Percentiles rank a stretch among this genome's conserved stretches.
These are phyloP conservation scores for Drosophila pseudoananassae DNA, from an alignment of 1,140 invertebrate species.

Conservation along the genomic window DNA sequence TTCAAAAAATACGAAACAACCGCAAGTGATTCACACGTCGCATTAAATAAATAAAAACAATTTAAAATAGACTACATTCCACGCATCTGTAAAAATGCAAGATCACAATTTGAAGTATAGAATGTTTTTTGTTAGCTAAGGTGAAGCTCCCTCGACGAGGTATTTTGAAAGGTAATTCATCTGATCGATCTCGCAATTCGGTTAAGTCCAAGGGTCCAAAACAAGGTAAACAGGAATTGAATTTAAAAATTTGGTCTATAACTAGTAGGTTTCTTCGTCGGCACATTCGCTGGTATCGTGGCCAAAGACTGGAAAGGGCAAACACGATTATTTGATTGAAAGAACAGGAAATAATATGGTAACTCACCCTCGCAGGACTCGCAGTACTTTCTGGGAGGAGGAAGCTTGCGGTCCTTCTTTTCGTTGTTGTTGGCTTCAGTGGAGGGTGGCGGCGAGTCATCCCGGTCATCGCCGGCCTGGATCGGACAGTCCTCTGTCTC, in stretches of 20 bases:
- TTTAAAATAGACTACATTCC: slow-evolving; percentile 55
- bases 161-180: slow-evolving; percentile 35
- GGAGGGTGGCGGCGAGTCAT: slow-evolving; percentile 83
- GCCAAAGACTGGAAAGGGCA: slow-evolving; percentile 89
- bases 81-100: slow-evolving; percentile 29
- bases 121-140: slow-evolving; percentile 25
- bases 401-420: slow-evolving; percentile 84
- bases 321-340: neutral
- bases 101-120: slow-evolving; percentile 51
- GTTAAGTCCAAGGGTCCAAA: slow-evolving; percentile 13
- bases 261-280: slow-evolving; percentile 92
- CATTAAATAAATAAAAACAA: slow-evolving; percentile 70
- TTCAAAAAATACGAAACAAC: slow-evolving; percentile 65
- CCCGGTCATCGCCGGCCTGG: slow-evolving; percentile 88
- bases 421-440: slow-evolving; percentile 77
- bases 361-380: slow-evolving; percentile 94
- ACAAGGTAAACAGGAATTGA: slow-evolving; percentile 17
- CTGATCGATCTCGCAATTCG: slow-evolving; percentile 13
- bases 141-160: slow-evolving; percentile 38
- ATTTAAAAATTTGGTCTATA: slow-evolving; percentile 26
- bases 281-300: slow-evolving; percentile 92
- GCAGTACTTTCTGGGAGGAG: slow-evolving; percentile 92
- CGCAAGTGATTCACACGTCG: slow-evolving; percentile 55
- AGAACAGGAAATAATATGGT: neutral
- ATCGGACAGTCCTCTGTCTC: slow-evolving; percentile 98